Evolutionary conservation across 1,140 invertebrate species (phyloP).

Genomic region (Hyles euphorbiae): DNA sequence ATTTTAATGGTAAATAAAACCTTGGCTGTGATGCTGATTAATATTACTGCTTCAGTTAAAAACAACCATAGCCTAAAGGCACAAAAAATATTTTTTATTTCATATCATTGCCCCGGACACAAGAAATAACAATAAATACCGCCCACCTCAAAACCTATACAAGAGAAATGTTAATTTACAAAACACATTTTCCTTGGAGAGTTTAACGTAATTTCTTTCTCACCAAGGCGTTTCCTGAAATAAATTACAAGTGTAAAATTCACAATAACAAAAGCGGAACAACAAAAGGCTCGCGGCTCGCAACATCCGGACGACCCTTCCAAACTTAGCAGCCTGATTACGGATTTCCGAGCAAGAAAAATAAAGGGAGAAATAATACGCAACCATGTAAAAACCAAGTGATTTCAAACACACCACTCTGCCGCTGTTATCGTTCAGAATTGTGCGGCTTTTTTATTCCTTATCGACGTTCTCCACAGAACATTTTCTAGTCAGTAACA

Average conservation of each 20-base stretch:
- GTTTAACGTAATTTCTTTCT: constrained; percentile 73
- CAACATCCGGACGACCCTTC: constrained; percentile 72
- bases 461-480: constrained; percentile 48
- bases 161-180: constrained; percentile 67
- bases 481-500: constrained; percentile 47
- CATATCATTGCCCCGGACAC: constrained; percentile 16
- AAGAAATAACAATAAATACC: constrained; percentile 27
- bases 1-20: too few species aligned
- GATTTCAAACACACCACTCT: constrained; percentile 47
- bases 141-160: constrained; percentile 45
- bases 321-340: constrained; percentile 74
- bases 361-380: constrained; percentile 54
- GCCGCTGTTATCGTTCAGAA: constrained; percentile 33
- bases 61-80: too few species aligned
- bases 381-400: constrained; percentile 49
- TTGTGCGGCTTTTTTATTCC: constrained; percentile 19
- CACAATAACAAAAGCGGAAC: constrained; percentile 72
- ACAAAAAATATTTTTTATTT: not conserved
- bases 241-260: constrained; percentile 76
- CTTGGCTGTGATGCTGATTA: too few species aligned
- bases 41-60: too few species aligned
- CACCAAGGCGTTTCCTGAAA: constrained; percentile 71
- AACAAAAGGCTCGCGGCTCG: constrained; percentile 72
- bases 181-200: constrained; percentile 72
- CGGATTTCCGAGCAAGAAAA: constrained; percentile 72